Percentiles rank a stretch among this genome's conserved stretches.
These are phyloP conservation scores for Stichodactyla mertensii DNA, from an alignment of 64 coral and sea anemone species.

Conservation along the genomic window DNA sequence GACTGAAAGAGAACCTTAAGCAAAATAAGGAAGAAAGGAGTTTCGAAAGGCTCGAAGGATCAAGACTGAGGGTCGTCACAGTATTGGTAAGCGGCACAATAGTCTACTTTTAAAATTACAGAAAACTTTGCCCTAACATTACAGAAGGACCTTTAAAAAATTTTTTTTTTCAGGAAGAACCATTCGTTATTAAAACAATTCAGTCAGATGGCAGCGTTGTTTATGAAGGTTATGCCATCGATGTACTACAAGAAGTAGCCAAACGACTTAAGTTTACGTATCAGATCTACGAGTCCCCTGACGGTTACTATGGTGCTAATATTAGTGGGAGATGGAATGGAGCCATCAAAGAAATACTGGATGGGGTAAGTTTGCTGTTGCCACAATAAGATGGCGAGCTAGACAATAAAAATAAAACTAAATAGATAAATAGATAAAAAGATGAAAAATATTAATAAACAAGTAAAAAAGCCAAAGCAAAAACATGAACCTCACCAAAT, in stretches of 20 bases:
- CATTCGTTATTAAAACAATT: slow-evolving; percentile 36
- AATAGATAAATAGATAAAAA: too few species aligned
- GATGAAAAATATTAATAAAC: too few species aligned
- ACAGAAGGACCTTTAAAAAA: too few species aligned
- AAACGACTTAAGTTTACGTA: slow-evolving; percentile 50
- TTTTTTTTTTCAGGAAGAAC: slow-evolving; percentile 15
- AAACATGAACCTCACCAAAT: too few species aligned
- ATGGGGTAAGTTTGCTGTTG: slow-evolving; percentile 12
- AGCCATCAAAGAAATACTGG: slow-evolving; percentile 38
- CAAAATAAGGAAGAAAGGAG: background rate
- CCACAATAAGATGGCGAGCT: too few species aligned
- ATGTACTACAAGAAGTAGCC: slow-evolving; percentile 42
- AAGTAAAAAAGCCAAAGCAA: too few species aligned
- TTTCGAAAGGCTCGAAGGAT: background rate
- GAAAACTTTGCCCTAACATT: too few species aligned
- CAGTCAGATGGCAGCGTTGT: background rate
- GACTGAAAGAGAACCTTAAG: background rate
- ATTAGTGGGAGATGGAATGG: slow-evolving; percentile 44
- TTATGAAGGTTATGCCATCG: slow-evolving; percentile 53
- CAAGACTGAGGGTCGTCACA: background rate
- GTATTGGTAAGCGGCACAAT: background rate
- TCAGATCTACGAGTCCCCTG: slow-evolving; percentile 42
- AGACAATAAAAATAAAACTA: too few species aligned
- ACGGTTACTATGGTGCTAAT: slow-evolving; percentile 46
- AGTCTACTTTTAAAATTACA: too few species aligned